Percentiles rank a stretch among this genome's conserved stretches.
Evolutionary conservation across 2,797 vertebrate species (phyloP).

Genomic region (Manis pentadactyla): DNA sequence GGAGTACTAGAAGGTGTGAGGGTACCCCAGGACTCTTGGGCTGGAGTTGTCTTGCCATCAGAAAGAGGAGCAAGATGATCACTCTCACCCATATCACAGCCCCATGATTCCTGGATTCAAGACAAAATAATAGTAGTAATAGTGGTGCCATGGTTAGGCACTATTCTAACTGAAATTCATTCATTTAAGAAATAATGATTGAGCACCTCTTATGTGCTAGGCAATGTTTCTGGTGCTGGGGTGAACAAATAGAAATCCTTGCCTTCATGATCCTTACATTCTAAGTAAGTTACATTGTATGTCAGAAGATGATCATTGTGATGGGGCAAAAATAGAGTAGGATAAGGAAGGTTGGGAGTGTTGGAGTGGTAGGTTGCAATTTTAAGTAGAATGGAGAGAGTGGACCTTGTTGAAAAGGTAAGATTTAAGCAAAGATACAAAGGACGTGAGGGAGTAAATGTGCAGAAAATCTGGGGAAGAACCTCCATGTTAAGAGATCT

Average conservation of each 20-base stretch:
- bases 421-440: slow-evolving; percentile 1
- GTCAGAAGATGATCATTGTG: background rate
- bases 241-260: slow-evolving; percentile 22
- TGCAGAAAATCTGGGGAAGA: background rate
- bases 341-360: slow-evolving; percentile 9
- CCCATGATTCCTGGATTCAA: slow-evolving; percentile 45
- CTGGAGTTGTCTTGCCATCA: background rate
- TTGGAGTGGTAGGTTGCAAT: background rate
- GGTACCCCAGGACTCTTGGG: background rate
- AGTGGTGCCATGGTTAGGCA: background rate
- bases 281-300: slow-evolving; percentile 11
- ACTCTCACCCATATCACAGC: background rate
- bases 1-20: slow-evolving; percentile 15
- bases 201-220: background rate
- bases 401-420: slow-evolving; percentile 36
- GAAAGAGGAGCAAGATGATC: slow-evolving; percentile 22
- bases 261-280: background rate
- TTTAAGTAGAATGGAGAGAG: slow-evolving; percentile 23
- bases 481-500: background rate
- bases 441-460: slow-evolving; percentile 21
- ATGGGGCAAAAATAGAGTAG: background rate
- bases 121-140: slow-evolving; percentile 1
- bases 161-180: slow-evolving; percentile 6
- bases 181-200: slow-evolving; percentile 50
- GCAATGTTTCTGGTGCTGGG: background rate